Conservation (phyloP, 2,888 invertebrate genomes). For the Caprella mutica region DNA sequence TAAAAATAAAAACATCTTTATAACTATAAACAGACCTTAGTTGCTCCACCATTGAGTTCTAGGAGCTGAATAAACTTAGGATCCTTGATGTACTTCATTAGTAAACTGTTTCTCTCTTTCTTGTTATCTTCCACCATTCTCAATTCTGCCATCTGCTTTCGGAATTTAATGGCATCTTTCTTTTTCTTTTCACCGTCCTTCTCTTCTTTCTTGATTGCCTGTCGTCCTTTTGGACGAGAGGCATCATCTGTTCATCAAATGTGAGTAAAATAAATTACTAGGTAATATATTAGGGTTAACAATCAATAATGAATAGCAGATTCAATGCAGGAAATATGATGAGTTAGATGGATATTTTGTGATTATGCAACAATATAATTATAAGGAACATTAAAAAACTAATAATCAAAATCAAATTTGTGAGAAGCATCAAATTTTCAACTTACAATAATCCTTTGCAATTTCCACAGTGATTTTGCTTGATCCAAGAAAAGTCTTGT, state of each 20-base stretch:
- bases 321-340: no score
- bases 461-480: constrained; percentile 64
- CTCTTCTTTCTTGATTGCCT: constrained; percentile 33
- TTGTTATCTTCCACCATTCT: constrained; percentile 39
- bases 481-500: constrained; percentile 74
- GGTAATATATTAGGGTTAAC: no score
- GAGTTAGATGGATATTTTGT: no score
- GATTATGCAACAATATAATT: no score
- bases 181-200: constrained; percentile 33
- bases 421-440: no score
- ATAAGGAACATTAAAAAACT: no score
- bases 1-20: no score
- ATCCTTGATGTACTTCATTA: constrained; percentile 71
- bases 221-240: not conserved
- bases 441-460: constrained; percentile 40
- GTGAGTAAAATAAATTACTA: no score
- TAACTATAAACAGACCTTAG: no score
- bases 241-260: constrained; percentile 10
- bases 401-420: no score
- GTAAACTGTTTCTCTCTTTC: constrained; percentile 42
- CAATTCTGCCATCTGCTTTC: constrained; percentile 37
- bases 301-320: no score
- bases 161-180: constrained; percentile 19
- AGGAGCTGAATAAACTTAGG: constrained; percentile 80
- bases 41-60: constrained; percentile 19